Evolutionary conservation across 2,113 vertebrate genomes (phyloP).

Genomic region (Scomber japonicus): DNA sequence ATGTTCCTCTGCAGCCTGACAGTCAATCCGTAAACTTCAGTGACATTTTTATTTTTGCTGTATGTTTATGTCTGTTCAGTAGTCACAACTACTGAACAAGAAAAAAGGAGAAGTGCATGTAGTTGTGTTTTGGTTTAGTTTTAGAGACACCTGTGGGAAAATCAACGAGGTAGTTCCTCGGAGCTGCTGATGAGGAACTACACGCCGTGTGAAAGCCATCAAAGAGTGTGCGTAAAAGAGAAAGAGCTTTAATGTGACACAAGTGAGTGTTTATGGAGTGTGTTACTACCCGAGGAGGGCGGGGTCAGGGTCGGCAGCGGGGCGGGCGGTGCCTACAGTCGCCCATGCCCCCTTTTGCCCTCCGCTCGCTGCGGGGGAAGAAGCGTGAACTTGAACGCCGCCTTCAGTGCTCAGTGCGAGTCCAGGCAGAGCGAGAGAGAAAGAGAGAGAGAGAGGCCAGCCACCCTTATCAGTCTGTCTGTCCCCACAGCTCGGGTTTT

Average conservation of each 20-base stretch:
- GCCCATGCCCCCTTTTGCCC: slow-evolving; percentile 78
- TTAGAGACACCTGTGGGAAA: slow-evolving; percentile 77
- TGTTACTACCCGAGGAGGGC: slow-evolving; percentile 52
- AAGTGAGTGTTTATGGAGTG: not conserved
- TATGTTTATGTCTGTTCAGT: not conserved
- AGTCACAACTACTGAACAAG: slow-evolving; percentile 5
- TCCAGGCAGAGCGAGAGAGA: slow-evolving; percentile 48
- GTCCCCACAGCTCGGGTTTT: slow-evolving; percentile 4
- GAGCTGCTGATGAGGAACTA: slow-evolving; percentile 60
- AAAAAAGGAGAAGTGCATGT: slow-evolving; percentile 60
- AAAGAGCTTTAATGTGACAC: not conserved
- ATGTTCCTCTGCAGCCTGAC: not conserved
- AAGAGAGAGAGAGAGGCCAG: slow-evolving; percentile 33
- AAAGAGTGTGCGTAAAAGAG: not conserved
- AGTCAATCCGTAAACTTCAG: not conserved
- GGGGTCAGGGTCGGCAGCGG: slow-evolving; percentile 68
- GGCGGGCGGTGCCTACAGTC: slow-evolving; percentile 66
- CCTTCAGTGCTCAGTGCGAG: slow-evolving; percentile 63
- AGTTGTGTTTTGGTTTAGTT: slow-evolving; percentile 55
- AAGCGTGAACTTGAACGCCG: slow-evolving; percentile 88
- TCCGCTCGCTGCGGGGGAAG: slow-evolving; percentile 67
- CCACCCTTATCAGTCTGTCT: slow-evolving; percentile 37
- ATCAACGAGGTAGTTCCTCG: slow-evolving; percentile 41
- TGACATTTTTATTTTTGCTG: not conserved
- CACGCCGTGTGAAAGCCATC: not conserved